Evolutionary conservation across 1,140 invertebrate genomes (phyloP), one percentile per base, ranked within the genome.

Genomic region (Drosophila virilis): DNA sequence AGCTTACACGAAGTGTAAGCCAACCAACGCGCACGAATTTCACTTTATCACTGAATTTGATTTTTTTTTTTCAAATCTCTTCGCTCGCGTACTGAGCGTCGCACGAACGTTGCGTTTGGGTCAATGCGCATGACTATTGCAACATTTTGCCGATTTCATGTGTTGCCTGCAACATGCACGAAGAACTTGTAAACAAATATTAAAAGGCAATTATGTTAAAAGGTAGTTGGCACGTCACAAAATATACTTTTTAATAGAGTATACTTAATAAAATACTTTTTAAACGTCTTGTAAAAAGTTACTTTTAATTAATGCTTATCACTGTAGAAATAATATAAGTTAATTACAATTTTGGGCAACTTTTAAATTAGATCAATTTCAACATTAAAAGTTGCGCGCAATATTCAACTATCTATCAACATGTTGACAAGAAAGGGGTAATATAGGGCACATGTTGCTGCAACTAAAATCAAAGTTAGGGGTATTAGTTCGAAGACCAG

Each of bases 21-120:
- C 74, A 78, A 78, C 82, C 83, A 70, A 76, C 82, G 62, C 74
- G 78, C 76, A 86, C 83, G 68, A 86, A 79, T 76, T 82, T 79
- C 79, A 62, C 62, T 81, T 81, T 74, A 80, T 80, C 77, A 84
- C 60, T 85, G 81, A 86, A 82, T 78, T 78, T 78, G 46, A 74
- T 81, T 86, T 78, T 82, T 85, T 17, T 17, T 81, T 86, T 86
- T 70, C 35, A 72, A 51, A 50, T 38, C 35, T 67, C 64, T 17
- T 45, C 69, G 61, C 62, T 50, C 15, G 40, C 42, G 45, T 58
- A 58, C 35, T 42, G 50, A 42, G 62, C 62, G 8, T 37, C 15
- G 22, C 55, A n/a, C 54, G 52, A 48, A 33, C 43, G 7, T 50
- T 48, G 37, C 35, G 15, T 12, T 52, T 28, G 10, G 9, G 9